Percentiles rank a stretch among this genome's conserved stretches.
phyloP scores from a whole-genome alignment of 1,140 invertebrate genomes.

The Oreohelix idahoensis region DNA sequence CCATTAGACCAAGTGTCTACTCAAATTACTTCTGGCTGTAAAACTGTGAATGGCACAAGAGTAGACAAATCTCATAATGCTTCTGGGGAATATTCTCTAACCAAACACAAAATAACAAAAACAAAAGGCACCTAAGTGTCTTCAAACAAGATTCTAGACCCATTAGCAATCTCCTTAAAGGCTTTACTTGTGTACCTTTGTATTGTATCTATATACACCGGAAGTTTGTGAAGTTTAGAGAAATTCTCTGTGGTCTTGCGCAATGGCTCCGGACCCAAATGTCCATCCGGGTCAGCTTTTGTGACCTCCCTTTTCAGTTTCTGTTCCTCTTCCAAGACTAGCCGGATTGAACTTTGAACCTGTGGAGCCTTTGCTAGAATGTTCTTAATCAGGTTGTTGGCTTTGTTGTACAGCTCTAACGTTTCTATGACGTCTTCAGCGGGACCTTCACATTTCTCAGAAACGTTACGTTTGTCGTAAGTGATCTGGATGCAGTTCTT shows the following conservation, averaged over 20 bases:
- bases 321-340: constrained; percentile 51
- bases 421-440: constrained; percentile 45
- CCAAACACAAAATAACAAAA: too few species aligned
- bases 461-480: constrained; percentile 33
- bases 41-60: too few species aligned
- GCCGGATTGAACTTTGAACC: constrained; percentile 43
- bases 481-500: constrained; percentile 38
- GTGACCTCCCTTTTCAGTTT: constrained; percentile 49
- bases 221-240: constrained; percentile 44
- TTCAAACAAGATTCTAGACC: constrained; percentile 51
- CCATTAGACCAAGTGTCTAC: too few species aligned
- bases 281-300: constrained; percentile 43
- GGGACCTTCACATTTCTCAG: constrained; percentile 29
- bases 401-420: constrained; percentile 50
- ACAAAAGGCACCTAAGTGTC: not conserved
- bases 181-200: constrained; percentile 44
- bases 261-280: constrained; percentile 46
- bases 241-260: constrained; percentile 48
- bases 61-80: too few species aligned
- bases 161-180: constrained; percentile 49
- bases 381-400: constrained; percentile 47
- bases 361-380: constrained; percentile 46
- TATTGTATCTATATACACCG: constrained; percentile 47
- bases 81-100: too few species aligned
- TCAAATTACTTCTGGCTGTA: too few species aligned